Percentiles rank a stretch among this genome's conserved stretches.
Conservation (phyloP, 2,113 vertebrate genomes). For the Phycodurus eques region DNA sequence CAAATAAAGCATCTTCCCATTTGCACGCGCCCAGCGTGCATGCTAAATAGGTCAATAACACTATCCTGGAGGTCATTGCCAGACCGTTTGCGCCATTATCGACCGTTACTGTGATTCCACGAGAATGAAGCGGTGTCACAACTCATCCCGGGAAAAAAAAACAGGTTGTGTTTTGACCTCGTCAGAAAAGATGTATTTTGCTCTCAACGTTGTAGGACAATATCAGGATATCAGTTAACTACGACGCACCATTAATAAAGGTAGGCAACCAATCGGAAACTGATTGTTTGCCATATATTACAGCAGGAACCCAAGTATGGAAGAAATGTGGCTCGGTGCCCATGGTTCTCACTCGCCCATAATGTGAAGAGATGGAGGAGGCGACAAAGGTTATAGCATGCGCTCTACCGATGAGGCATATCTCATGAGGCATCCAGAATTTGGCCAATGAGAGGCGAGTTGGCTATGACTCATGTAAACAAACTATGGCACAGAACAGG, state of each 20-base stretch:
- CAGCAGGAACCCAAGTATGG: slow-evolving; percentile 14
- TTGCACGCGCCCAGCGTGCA: slow-evolving; percentile 60
- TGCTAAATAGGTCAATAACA: slow-evolving; percentile 78
- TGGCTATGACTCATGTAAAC: background rate
- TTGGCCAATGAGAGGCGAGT: background rate
- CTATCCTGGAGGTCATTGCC: slow-evolving; percentile 74
- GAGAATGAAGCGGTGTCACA: slow-evolving; percentile 75
- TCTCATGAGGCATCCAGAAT: background rate
- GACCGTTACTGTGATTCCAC: slow-evolving; percentile 68
- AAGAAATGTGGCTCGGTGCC: background rate
- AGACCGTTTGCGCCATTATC: slow-evolving; percentile 71
- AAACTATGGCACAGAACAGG: background rate
- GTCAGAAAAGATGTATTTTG: background rate
- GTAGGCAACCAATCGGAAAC: too few species aligned
- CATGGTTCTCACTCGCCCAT: slow-evolving; percentile 26
- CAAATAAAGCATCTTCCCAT: slow-evolving; percentile 74
- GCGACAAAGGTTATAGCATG: background rate
- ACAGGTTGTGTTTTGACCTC: background rate
- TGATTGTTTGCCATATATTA: slow-evolving; percentile 6
- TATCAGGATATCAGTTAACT: too few species aligned
- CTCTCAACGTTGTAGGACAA: background rate
- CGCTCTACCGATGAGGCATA: background rate
- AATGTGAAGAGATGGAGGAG: slow-evolving; percentile 39
- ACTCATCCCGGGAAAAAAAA: slow-evolving; percentile 50
- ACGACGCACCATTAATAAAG: too few species aligned